Evolutionary conservation across 2,113 vertebrate genomes (phyloP), one percentile per base, ranked within the genome.

Genomic region (Varanus komodoensis): DNA sequence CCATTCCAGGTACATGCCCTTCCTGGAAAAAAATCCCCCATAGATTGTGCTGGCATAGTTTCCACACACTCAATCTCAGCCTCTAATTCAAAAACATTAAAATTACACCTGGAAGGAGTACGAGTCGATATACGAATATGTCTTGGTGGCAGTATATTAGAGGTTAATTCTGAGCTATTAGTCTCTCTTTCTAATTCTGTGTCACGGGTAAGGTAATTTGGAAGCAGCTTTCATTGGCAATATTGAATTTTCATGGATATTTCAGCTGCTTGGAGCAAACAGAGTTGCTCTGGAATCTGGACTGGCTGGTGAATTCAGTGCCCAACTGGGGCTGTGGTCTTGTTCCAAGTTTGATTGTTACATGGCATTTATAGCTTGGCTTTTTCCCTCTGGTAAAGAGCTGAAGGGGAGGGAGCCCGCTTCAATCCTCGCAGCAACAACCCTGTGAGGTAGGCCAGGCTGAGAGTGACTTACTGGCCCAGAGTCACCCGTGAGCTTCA

Each of bases 161-260:
- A 85, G 87, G 84, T 92, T 90, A 69, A 89, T 91, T 91, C 84
- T 23, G 89, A 81, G 91, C 89, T 80, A 64, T 94, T 92, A 14
- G 69, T 91, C 12, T 82, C 89, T 34, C 34, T 91, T 91, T 92
- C 85, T 57, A 11, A 91, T 94, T 94, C 75, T 87, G 6, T 91
- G 92, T n/a, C 57, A 64, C 80, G 78, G 86, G 81, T 64, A 67
- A 93, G 87, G 87, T 67, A 32, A 57, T 90, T 93, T 68, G 48
- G 91, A 89, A 74, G 92, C 93, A 93, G 34, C 81, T 91, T 93
- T 89, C 94, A 89, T 88, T 90, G 90, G 88, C 83, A 23, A 88
- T 87, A 50, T 0, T 82, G 89, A 92, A 64, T 93, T 95, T 92
- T 29, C 50, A 0, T 81, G 89, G 89, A 25, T 87, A 54, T 87